phyloP scores from a whole-genome alignment of 1,140 invertebrate genomes.

The Drosophila pandora region DNA sequence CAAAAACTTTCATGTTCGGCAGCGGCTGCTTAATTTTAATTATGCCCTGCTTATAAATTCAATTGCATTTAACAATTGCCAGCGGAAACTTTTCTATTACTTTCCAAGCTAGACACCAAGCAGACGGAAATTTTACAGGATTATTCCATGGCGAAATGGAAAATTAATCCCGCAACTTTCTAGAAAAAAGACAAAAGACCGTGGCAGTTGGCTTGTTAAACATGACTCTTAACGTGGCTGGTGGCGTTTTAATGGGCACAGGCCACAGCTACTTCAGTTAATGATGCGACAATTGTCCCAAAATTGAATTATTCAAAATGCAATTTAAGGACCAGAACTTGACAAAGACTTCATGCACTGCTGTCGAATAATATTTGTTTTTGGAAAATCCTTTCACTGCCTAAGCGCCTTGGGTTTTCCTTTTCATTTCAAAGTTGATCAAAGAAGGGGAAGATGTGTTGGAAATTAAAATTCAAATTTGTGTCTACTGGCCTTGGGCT shows the following conservation, averaged over 20 bases:
- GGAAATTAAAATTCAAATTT: slow-evolving; percentile 71
- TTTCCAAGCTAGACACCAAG: slow-evolving; percentile 28
- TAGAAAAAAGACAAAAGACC: slow-evolving; percentile 26
- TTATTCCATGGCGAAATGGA: slow-evolving; percentile 66
- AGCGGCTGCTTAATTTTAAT: slow-evolving; percentile 76
- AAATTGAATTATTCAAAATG: slow-evolving; percentile 72
- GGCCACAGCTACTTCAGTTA: slow-evolving; percentile 58
- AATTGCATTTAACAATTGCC: slow-evolving; percentile 80
- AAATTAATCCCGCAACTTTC: slow-evolving; percentile 67
- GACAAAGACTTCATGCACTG: slow-evolving; percentile 37
- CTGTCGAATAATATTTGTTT: slow-evolving; percentile 59
- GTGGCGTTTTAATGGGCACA: slow-evolving; percentile 24
- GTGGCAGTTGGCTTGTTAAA: slow-evolving; percentile 26
- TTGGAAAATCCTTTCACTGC: slow-evolving; percentile 52
- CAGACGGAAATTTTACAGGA: slow-evolving; percentile 64
- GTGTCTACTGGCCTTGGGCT: slow-evolving; percentile 64
- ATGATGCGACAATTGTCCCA: slow-evolving; percentile 60
- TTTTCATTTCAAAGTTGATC: background rate
- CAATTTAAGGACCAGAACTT: slow-evolving; percentile 39
- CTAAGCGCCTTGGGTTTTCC: slow-evolving; percentile 25
- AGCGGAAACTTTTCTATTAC: slow-evolving; percentile 50
- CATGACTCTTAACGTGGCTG: slow-evolving; percentile 30
- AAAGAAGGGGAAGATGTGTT: slow-evolving; percentile 16
- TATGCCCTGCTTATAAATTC: slow-evolving; percentile 79
- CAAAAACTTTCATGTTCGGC: slow-evolving; percentile 61